phyloP scores from a whole-genome alignment of 2,113 vertebrate genomes.

The Sander vitreus region DNA sequence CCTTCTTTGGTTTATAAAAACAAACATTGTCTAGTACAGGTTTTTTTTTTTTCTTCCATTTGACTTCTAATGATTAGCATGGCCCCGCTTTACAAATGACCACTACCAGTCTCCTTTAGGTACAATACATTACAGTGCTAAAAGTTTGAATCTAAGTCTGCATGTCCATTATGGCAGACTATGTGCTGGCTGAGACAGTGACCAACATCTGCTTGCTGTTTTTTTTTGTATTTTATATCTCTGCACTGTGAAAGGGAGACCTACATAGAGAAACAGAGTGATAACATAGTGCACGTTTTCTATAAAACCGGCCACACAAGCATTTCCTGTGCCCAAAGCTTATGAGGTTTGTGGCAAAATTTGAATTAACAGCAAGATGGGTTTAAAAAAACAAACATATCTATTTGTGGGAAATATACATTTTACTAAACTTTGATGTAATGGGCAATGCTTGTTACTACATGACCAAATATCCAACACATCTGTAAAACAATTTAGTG shows the following conservation, averaged over 20 bases:
- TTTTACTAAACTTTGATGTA: slow-evolving; percentile 27
- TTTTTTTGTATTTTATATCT: background rate
- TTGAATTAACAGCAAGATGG: slow-evolving; percentile 23
- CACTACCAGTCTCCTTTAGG: slow-evolving; percentile 32
- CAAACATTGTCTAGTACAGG: slow-evolving; percentile 68
- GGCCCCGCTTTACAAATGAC: slow-evolving; percentile 57
- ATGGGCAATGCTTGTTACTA: slow-evolving; percentile 38
- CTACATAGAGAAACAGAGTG: slow-evolving; percentile 40
- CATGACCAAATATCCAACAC: slow-evolving; percentile 38
- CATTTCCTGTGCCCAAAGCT: slow-evolving; percentile 41
- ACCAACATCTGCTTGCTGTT: slow-evolving; percentile 18
- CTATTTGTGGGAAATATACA: slow-evolving; percentile 13
- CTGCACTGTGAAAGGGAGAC: slow-evolving; percentile 34
- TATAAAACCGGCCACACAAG: slow-evolving; percentile 51
- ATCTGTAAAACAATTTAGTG: slow-evolving; percentile 44
- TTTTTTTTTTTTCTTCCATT: slow-evolving; percentile 30
- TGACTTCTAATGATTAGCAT: slow-evolving; percentile 55
- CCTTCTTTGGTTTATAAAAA: slow-evolving; percentile 84
- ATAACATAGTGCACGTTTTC: slow-evolving; percentile 52
- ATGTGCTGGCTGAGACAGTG: slow-evolving; percentile 37
- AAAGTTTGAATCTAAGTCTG: slow-evolving; percentile 33
- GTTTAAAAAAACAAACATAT: background rate
- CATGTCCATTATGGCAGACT: slow-evolving; percentile 29
- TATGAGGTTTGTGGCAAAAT: slow-evolving; percentile 35
- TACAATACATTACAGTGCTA: slow-evolving; percentile 39